Base-by-base conservation (phyloP, 2,113 vertebrate genomes). In the Larimichthys polyactis region DNA sequence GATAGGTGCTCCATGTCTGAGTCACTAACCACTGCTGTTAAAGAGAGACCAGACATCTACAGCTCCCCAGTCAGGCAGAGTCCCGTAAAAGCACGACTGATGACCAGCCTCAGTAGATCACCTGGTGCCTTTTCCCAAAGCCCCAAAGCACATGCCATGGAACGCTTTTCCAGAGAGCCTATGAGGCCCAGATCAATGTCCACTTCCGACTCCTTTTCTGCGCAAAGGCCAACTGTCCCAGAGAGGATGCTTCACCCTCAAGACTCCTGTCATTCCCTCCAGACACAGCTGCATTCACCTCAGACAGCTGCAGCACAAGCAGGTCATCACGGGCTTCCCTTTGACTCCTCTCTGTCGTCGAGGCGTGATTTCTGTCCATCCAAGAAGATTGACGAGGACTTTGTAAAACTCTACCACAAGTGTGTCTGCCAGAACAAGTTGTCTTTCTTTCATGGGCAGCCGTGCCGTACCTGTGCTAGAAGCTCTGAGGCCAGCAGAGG, bases 331-430 rank as follows among this genome's bases (percentile, higher is more conserved):
- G 24, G 24, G 24, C 24, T 24, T 22, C 91, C 89, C 57, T 71
- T 89, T 0, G 80, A 91, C 72, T 87, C 82, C 11, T 19, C 78
- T 40, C 12, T 51, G 71, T 73, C 46, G 9, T 11, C 17, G 0
- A 20, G 0, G 43, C 36, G 20, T 3, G 1, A 1, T 44, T 52
- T 40, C 0, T 54, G 11, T 43, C 80, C 83, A 0, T 48, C 81
- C 0, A 81, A 89, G 27, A 69, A 92, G 43, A 44, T 95, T 0
- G 93, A 96, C 0, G 74, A 87, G 0, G 90, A 95, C 43, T 94
- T 95, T 40, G 36, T 60, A 4, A 94, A 84, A 64, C 79, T 93
- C 11, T 95, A 94, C 82, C 94, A 94, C 83, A 92, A 87, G 81
- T 89, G 93, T 17, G 89, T 94, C 55, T 95, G 95, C 22, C 87